A percentile compares a stretch with the other conserved stretches of the same genome.
phyloP scores from a whole-genome alignment of 2,113 vertebrate genomes.

The Ceyx cyanopectus region DNA sequence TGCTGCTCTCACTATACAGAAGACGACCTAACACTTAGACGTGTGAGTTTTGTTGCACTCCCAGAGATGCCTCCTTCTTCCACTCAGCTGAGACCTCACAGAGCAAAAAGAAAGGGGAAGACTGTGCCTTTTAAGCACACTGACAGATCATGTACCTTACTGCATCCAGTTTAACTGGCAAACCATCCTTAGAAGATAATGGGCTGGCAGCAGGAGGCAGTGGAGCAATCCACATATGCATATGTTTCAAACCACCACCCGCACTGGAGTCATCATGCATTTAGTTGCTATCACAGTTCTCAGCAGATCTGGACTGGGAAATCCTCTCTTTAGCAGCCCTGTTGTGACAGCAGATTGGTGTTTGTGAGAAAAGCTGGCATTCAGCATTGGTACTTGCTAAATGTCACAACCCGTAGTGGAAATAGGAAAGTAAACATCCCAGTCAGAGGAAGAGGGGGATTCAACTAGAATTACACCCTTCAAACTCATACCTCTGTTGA shows the following conservation, averaged over 20 bases:
- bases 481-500: not conserved
- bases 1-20: not conserved
- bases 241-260: not conserved
- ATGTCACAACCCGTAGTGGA: not conserved
- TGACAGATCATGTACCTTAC: not conserved
- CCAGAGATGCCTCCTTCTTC: not conserved
- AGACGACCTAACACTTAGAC: not conserved
- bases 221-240: not conserved
- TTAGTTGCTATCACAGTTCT: not conserved
- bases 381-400: not conserved
- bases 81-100: not conserved
- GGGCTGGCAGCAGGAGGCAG: not conserved
- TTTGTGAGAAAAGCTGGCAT: not conserved
- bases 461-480: not conserved
- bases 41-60: not conserved
- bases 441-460: not conserved
- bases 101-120: not conserved
- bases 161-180: not conserved
- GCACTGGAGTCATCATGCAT: accelerated
- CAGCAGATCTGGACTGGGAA: not conserved
- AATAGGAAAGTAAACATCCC: not conserved
- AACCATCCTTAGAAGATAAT: not conserved
- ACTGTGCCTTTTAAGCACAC: not conserved
- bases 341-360: not conserved
- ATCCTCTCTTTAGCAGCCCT: not conserved